Evolutionary conservation across 2,797 vertebrate species (phyloP).

Genomic region (Enteromius mattozi): DNA sequence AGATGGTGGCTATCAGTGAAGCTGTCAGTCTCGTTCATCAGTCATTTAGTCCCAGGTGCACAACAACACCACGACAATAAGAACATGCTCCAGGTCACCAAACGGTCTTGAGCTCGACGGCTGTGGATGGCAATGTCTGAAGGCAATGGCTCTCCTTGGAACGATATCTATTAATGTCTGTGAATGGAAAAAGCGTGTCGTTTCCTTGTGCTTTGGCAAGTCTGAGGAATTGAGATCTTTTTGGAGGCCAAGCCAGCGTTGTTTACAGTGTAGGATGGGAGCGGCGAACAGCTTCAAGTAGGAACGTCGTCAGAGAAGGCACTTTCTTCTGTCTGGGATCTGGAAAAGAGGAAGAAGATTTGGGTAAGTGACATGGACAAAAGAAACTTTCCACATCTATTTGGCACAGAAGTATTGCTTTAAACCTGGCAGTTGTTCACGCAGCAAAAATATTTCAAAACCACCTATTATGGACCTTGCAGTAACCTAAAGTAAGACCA

Average conservation of each 20-base stretch:
- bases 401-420: background rate
- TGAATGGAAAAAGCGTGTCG: background rate
- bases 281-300: conserved; percentile 62
- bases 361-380: conserved; percentile 6
- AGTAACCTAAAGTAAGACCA: background rate
- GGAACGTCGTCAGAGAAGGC: conserved; percentile 77
- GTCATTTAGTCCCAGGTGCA: conserved; percentile 53
- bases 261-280: conserved; percentile 3
- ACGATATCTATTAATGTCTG: background rate
- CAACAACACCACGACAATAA: conserved; percentile 19
- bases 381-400: background rate
- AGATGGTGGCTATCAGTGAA: conserved; percentile 29
- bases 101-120: background rate
- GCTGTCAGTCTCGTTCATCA: conserved; percentile 49
- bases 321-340: conserved; percentile 73
- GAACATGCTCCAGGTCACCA: conserved; percentile 44
- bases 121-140: background rate
- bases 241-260: background rate
- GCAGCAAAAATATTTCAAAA: background rate
- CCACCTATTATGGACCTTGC: background rate
- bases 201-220: conserved; percentile 46
- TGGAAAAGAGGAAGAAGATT: conserved; percentile 64
- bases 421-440: background rate
- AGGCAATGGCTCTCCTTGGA: conserved; percentile 26
- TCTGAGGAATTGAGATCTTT: conserved; percentile 15